Base-by-base conservation (phyloP, 1,140 invertebrate genomes). In the Diorhabda sublineata region DNA sequence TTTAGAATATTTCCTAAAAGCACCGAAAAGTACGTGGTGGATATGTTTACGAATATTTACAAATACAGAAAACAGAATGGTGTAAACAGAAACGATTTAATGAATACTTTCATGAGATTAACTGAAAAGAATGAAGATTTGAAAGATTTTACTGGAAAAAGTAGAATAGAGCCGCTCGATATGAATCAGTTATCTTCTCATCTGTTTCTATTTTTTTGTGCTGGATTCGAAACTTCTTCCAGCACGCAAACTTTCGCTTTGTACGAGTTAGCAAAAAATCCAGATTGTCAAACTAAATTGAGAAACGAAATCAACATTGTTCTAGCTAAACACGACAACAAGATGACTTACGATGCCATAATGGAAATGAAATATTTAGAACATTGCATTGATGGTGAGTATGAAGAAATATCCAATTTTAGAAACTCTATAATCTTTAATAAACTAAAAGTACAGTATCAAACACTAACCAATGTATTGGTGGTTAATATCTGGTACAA, bases 261-360 rank as follows among this genome's bases (percentile, higher is more conserved):
- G 3, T 87, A 86, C 72, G 79, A 85, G 69, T 67, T 87, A 3
- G 83, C 69, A 43, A 63, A 74, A 43, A 78, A 86, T 77, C 79
- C 76, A 2, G 79, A 84, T 7, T 74, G 85, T 3, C 85, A 87
- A 69, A 52, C 77, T 1, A 84, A 81, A 67, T 66, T 82, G 5
- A 76, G 84, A 11, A 59, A 79, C 3, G 84, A 87, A 76, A 82
- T 87, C 1, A 75, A 82, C 43, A 62, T 73, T 3, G 82, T 85
- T 41, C 57, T 87, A 3, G 68, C 73, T 8, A 82, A 81, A 68
- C 77, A 86, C 68, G 74, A 83, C 45, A 82, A 83, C 3, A 74
- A 83, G 69, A 70, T 88, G 0, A 85, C 81, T 52, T 89, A 87
- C 70, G 87, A 89, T 26, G 81, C 83, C 11, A 70, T 90, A 2